phyloP scores from a whole-genome alignment of 2,113 vertebrate genomes.

The Alligator sinensis region DNA sequence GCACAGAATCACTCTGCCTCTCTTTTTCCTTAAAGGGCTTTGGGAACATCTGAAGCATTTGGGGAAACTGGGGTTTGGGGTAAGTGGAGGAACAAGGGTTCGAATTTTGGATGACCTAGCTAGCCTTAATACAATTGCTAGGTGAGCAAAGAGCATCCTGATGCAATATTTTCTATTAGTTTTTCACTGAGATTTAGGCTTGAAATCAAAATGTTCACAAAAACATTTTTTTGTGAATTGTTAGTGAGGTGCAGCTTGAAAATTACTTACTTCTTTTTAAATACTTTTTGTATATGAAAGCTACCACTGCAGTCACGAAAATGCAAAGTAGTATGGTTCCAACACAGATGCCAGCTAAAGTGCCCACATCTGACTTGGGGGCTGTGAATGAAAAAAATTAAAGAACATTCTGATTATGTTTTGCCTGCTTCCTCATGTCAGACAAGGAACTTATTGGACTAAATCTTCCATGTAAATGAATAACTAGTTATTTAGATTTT shows the following conservation, averaged over 20 bases:
- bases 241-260: background rate
- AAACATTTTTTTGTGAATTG: background rate
- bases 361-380: background rate
- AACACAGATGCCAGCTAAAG: background rate
- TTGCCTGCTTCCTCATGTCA: background rate
- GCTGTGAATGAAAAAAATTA: conserved; percentile 44
- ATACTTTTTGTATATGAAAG: background rate
- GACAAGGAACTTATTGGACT: background rate
- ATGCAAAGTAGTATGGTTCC: background rate
- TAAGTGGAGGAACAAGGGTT: background rate
- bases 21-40: background rate
- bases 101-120: background rate
- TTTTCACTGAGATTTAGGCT: background rate
- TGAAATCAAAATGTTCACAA: background rate
- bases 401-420: background rate
- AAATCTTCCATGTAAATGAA: background rate
- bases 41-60: background rate
- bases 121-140: background rate
- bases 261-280: background rate
- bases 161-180: rapidly evolving
- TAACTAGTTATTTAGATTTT: background rate
- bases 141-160: background rate
- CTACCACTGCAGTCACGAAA: background rate
- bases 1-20: background rate
- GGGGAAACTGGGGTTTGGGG: background rate